Evolutionary conservation across 2,888 invertebrate species (phyloP), one percentile per base, ranked within the genome.

Genomic region (Taphrorychus bicolor): DNA sequence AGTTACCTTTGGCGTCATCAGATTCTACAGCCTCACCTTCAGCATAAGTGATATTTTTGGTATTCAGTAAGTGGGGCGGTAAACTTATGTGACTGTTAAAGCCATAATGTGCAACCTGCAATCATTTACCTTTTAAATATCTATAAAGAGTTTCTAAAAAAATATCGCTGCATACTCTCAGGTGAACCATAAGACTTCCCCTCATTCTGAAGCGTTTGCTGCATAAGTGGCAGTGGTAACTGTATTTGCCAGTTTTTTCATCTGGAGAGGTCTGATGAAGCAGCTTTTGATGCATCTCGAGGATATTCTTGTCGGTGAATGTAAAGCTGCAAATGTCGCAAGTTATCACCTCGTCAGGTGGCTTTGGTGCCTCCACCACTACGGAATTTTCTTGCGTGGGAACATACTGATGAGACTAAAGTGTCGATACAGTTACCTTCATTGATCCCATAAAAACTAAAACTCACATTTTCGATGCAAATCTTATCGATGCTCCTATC

Each of bases 161-260:
- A 1, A n/a, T n/a, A n/a, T 16, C 16, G 16, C 11, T 19, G 5
- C 59, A 58, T 62, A 66, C 69, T 75, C 92, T 85, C 74, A 92
- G 84, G 79, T 94, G 94, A 3, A 94, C 90, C 86, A 93, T 90
- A 5, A 94, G 81, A 60, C 92, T 92, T 4, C 93, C 93, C 73
- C 90, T 85, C 90, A 92, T 92, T 81, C 91, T 92, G 76, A 93
- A 94, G 66, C 88, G 86, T 81, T 93, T 92, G 0, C 90, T 86
- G 77, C 94, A 94, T 64, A 93, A 82, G 77, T 92, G 91, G 76
- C 94, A 94, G 65, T 89, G 86, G 76, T 88, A 89, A 69, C 77
- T 80, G 69, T 79, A 81, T 14, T 76, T 72, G 4, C 81, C 82
- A 11, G 80, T 81, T 63, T 77, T 76, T 62, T 77, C 76, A 68